These are phyloP conservation scores for Pipra filicauda DNA, from an alignment of 2,113 vertebrate genomes.

Conservation along the genomic window DNA sequence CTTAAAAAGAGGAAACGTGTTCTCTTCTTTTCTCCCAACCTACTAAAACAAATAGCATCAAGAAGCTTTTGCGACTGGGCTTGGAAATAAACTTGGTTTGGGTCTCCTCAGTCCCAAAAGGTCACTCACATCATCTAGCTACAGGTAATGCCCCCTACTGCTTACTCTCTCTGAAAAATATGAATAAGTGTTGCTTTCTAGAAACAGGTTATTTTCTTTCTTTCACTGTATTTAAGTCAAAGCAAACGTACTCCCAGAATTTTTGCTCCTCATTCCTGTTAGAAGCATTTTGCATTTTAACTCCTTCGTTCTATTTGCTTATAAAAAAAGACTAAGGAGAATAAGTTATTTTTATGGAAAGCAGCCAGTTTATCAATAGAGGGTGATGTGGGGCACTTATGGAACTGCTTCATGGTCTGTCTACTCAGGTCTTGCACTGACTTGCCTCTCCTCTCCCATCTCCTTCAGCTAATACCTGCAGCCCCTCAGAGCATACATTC, in stretches of 20 bases:
- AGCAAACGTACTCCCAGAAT: background rate
- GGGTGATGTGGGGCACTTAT: background rate
- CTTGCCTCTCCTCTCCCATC: background rate
- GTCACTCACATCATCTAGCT: background rate
- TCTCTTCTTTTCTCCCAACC: background rate
- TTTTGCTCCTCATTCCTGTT: background rate
- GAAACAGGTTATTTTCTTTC: background rate
- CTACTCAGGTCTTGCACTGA: background rate
- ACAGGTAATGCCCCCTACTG: background rate
- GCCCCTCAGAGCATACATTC: background rate
- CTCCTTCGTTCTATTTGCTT: background rate
- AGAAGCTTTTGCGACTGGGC: background rate
- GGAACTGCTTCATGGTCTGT: background rate
- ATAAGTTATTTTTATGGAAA: background rate
- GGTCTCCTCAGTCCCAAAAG: background rate
- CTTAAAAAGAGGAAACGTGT: background rate
- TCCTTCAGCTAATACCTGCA: background rate
- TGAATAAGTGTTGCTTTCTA: background rate
- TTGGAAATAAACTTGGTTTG: background rate
- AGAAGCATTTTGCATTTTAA: background rate
- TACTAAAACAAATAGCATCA: background rate
- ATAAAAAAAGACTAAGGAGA: background rate
- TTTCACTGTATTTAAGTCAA: background rate
- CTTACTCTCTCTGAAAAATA: background rate
- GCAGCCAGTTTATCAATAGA: background rate